Base-by-base conservation (phyloP, 2,888 invertebrate species). In the Eubasilissa splendida region DNA sequence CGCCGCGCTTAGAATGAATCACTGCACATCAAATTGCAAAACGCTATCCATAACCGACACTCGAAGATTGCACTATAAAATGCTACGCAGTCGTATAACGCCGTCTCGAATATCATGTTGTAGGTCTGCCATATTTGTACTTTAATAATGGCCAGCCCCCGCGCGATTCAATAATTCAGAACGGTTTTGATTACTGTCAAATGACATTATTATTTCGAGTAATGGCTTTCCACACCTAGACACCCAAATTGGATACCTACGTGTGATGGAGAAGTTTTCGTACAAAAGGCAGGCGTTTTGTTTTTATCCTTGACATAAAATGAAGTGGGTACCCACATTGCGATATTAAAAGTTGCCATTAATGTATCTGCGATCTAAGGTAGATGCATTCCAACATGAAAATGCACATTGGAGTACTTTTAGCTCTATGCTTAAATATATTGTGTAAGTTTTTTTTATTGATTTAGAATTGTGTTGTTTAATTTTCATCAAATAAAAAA, bases 241-340 rank as follows among this genome's bases (percentile, higher is more conserved):
- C n/a, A 42, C 14, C 50, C 12, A 68, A 68, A 14, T 68, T n/a
- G n/a, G 42, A 68, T 33, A 50, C 50, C n/a, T 50, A 50, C 50
- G 52, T 68, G 68, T 50, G 63, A 11, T 31, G 12, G 9, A 63
- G 33, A 63, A 11, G n/a, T 33, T 63, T 22, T 33, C 31, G 42
- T 12, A 63, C 50, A 3, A 50, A 42, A 42, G 42, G 42, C 42
- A 7, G 42, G n/a, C 50, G 50, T 50, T 52, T 68, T 12, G 50
- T 68, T 68, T 14, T 14, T 42, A 68, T 68, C 68, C 68, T 52
- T 68, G 68, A 68, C 68, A 68, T 68, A 68, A 42, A 42, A 68
- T 8, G 42, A 31, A 63, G 42, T 33, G 12, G 33, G 63, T 63
- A 60, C 63, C 22, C 31, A 63, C 63, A 31, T 12, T 31, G 12